These are phyloP conservation scores for Tuta absoluta DNA, from an alignment of 2,888 invertebrate genomes.

Conservation along the genomic window DNA sequence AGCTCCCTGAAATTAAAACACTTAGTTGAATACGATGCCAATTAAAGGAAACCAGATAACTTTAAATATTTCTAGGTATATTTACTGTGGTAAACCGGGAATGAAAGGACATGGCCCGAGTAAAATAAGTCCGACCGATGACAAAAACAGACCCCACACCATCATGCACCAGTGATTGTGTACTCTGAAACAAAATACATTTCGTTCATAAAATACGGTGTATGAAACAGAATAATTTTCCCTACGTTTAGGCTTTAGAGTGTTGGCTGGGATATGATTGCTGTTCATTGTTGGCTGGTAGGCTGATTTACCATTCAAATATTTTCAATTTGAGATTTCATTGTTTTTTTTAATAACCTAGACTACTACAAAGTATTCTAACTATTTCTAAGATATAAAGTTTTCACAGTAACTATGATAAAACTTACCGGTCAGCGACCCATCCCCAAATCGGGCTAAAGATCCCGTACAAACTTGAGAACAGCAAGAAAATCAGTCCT, in stretches of 20 bases:
- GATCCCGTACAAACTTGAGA: conserved; percentile 86
- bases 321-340: too few species aligned
- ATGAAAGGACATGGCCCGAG: conserved; percentile 86
- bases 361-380: too few species aligned
- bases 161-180: conserved; percentile 88
- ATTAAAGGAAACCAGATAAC: not conserved
- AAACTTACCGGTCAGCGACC: conserved; percentile 82
- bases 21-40: conserved; percentile 18
- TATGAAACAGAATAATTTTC: too few species aligned
- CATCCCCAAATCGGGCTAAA: conserved; percentile 88
- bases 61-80: conserved; percentile 3
- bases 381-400: not conserved
- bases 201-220: too few species aligned
- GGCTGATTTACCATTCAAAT: too few species aligned
- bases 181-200: conserved; percentile 69
- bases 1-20: conserved; percentile 77
- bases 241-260: too few species aligned
- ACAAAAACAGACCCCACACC: conserved; percentile 84
- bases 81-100: conserved; percentile 81
- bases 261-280: too few species aligned
- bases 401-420: not conserved
- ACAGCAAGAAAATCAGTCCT: conserved; percentile 86
- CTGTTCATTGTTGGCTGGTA: too few species aligned
- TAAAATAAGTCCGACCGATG: conserved; percentile 82
- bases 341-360: too few species aligned